A percentile compares a stretch with the other conserved stretches of the same genome.
phyloP scores from a whole-genome alignment of 2,113 vertebrate genomes.

The Albula goreensis region DNA sequence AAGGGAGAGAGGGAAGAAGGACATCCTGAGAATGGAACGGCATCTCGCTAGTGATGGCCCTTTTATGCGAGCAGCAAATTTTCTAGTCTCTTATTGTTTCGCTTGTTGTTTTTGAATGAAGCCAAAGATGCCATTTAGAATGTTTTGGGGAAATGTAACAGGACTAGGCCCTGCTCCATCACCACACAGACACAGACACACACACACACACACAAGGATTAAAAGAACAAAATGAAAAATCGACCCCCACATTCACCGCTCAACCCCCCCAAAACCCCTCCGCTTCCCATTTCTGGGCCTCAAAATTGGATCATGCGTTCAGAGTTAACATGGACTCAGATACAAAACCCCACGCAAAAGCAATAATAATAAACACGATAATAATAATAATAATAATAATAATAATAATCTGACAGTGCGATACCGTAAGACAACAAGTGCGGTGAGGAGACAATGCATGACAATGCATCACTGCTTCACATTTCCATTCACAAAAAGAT shows the following conservation, averaged over 20 bases:
- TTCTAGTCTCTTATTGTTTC: no score
- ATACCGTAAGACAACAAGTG: constrained; percentile 24
- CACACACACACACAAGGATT: constrained; percentile 15
- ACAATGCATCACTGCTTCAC: constrained; percentile 33
- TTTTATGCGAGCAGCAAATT: constrained; percentile 34
- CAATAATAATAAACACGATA: no score
- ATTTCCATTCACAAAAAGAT: constrained; percentile 29
- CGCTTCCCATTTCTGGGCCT: constrained; percentile 52
- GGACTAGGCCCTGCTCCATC: neutral
- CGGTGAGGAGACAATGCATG: constrained; percentile 14
- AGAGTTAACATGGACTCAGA: neutral
- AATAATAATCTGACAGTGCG: neutral
- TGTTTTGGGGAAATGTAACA: neutral
- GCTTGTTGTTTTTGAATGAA: neutral
- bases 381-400: no score
- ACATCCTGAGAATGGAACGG: constrained; percentile 52
- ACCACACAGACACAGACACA: neutral
- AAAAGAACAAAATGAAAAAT: constrained; percentile 36
- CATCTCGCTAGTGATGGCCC: constrained; percentile 29
- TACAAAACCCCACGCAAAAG: neutral
- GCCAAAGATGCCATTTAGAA: constrained; percentile 1
- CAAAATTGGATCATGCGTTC: constrained; percentile 1
- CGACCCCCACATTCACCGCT: constrained; percentile 19
- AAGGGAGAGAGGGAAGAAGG: constrained; percentile 41
- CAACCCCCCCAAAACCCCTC: constrained; percentile 14